Conservation (phyloP, 2,888 invertebrate species). For the Drosophila mulleri region DNA sequence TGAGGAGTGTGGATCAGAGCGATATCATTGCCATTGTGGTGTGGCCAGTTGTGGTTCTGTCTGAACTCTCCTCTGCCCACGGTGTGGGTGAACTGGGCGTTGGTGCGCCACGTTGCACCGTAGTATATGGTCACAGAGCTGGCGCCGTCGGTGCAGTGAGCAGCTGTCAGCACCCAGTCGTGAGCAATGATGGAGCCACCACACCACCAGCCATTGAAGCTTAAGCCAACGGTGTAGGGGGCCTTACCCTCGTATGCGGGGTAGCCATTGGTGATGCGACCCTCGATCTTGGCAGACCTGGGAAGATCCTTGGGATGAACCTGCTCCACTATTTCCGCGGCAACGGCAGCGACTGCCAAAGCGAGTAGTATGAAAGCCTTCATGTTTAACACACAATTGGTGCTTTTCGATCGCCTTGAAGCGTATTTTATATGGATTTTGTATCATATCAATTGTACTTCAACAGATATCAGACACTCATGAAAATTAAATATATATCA, state of each 20-base stretch:
- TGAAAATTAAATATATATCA: constrained; percentile 8
- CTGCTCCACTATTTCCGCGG: constrained; percentile 32
- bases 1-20: constrained; percentile 54
- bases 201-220: constrained; percentile 72
- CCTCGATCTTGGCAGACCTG: constrained; percentile 23
- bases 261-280: constrained; percentile 73
- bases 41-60: constrained; percentile 79
- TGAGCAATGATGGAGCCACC: constrained; percentile 77
- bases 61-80: constrained; percentile 60
- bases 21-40: constrained; percentile 59
- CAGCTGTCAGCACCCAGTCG: constrained; percentile 77
- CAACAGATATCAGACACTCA: constrained; percentile 11
- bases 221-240: constrained; percentile 77
- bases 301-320: constrained; percentile 35
- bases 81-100: constrained; percentile 56
- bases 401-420: constrained; percentile 13
- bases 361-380: constrained; percentile 33
- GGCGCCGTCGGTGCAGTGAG: constrained; percentile 72
- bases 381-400: constrained; percentile 36
- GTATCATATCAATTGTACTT: constrained; percentile 19
- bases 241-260: constrained; percentile 68
- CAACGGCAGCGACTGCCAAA: constrained; percentile 26
- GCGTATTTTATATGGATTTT: constrained; percentile 24
- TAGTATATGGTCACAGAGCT: constrained; percentile 65
- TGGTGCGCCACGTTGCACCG: constrained; percentile 70